Conservation (phyloP, 2,888 invertebrate genomes). For the Cheilosia urbana region DNA sequence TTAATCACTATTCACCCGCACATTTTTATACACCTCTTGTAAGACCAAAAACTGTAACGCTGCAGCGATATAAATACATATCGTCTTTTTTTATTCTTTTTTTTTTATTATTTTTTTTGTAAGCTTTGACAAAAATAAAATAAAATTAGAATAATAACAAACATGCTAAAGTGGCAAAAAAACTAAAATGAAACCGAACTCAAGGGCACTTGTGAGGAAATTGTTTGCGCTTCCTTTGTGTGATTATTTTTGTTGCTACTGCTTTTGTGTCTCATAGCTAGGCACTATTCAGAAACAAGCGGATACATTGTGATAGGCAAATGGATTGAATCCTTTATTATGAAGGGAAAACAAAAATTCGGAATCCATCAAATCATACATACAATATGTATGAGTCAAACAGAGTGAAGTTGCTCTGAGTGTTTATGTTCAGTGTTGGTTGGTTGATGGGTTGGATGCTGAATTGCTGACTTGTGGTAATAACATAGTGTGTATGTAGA, state of each 20-base stretch:
- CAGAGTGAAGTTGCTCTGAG: too few relatives aligned
- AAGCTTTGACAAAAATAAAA: constrained; percentile 18
- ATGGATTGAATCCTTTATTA: too few relatives aligned
- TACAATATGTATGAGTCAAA: too few relatives aligned
- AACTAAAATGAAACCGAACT: background rate
- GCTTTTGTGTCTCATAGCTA: constrained; percentile 8
- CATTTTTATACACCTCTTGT: constrained; percentile 25
- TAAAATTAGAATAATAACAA: background rate
- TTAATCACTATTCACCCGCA: constrained; percentile 41
- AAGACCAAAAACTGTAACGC: background rate
- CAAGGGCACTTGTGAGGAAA: background rate
- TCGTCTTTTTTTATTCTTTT: constrained; percentile 5
- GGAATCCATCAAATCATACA: too few relatives aligned
- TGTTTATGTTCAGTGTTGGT: too few relatives aligned
- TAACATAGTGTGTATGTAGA: too few relatives aligned
- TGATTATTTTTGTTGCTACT: constrained; percentile 16
- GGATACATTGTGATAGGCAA: too few relatives aligned
- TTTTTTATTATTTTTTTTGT: background rate
- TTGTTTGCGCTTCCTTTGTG: constrained; percentile 38
- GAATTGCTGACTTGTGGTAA: too few relatives aligned
- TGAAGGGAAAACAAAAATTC: too few relatives aligned
- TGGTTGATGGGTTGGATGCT: too few relatives aligned
- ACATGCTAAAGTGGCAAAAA: constrained; percentile 15
- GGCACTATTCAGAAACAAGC: constrained; percentile 8
- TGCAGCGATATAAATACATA: background rate